These are phyloP conservation scores for Holothuria leucospilota DNA, from an alignment of 53 echinoderm and acorn worm genomes.

Conservation along the genomic window DNA sequence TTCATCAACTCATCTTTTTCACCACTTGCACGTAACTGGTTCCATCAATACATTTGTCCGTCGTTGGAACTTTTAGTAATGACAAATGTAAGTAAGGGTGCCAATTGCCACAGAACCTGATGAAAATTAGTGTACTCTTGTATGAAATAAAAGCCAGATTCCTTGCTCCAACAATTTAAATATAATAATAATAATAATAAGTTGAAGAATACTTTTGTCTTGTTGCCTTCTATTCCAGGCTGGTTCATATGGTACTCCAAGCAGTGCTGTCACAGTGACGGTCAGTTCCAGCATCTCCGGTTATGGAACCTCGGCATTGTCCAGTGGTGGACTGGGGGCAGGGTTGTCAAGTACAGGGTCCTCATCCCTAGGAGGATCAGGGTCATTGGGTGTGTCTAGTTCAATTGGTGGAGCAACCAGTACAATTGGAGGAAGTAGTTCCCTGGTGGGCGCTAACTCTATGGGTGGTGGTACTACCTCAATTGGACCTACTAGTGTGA, in stretches of 20 bases:
- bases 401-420: conserved; percentile 47
- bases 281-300: conserved; percentile 36
- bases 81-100: no score
- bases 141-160: no score
- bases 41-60: no score
- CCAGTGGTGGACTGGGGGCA: conserved; percentile 39
- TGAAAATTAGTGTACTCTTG: no score
- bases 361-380: conserved; percentile 30
- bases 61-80: no score
- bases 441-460: conserved; percentile 42
- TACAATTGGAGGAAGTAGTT: conserved; percentile 55
- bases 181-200: no score
- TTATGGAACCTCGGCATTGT: conserved; percentile 25
- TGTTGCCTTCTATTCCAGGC: not conserved
- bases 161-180: no score
- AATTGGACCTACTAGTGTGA: conserved; percentile 39
- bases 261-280: conserved; percentile 41
- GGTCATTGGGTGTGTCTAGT: conserved; percentile 30
- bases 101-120: no score
- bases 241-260: conserved; percentile 43
- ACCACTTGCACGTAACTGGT: no score
- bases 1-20: no score
- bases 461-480: conserved; percentile 46
- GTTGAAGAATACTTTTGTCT: no score
- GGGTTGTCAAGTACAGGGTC: conserved; percentile 24